phyloP scores from a whole-genome alignment of 1,140 invertebrate species.

The Thrips palmi region DNA sequence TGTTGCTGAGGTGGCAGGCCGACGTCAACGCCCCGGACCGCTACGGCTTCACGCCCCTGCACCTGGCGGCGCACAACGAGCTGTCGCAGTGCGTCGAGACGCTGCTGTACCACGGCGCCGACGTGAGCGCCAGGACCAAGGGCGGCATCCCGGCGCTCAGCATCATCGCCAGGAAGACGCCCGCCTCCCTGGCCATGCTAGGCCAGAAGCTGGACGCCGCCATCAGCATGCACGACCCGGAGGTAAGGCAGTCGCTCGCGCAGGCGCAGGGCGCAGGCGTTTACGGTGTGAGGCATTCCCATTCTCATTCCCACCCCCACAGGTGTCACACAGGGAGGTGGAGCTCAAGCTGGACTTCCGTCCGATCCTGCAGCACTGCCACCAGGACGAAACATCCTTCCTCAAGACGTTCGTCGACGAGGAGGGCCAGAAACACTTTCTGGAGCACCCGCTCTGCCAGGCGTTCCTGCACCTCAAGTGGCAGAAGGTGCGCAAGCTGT shows the following conservation, averaged over 20 bases:
- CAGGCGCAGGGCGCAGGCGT: no score
- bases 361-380: slow-evolving; percentile 54
- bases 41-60: slow-evolving; percentile 75
- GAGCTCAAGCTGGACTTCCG: slow-evolving; percentile 66
- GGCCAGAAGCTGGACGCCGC: slow-evolving; percentile 56
- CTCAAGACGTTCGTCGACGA: slow-evolving; percentile 66
- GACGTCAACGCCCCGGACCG: slow-evolving; percentile 71
- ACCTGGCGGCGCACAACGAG: slow-evolving; percentile 69
- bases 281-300: neutral
- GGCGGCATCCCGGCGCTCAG: slow-evolving; percentile 65
- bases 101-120: slow-evolving; percentile 62
- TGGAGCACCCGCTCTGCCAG: slow-evolving; percentile 63
- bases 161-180: slow-evolving; percentile 64
- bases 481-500: slow-evolving; percentile 77
- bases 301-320: no score
- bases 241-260: no score
- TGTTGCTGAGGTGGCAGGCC: slow-evolving; percentile 51
- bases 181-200: slow-evolving; percentile 56
- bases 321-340: slow-evolving; percentile 54
- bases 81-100: slow-evolving; percentile 66
- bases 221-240: slow-evolving; percentile 57
- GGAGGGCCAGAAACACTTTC: slow-evolving; percentile 62
- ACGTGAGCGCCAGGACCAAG: slow-evolving; percentile 64
- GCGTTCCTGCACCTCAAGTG: slow-evolving; percentile 71
- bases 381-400: slow-evolving; percentile 59